Evolutionary conservation across 2,113 vertebrate genomes (phyloP).

Genomic region (Chelonoidis abingdonii): DNA sequence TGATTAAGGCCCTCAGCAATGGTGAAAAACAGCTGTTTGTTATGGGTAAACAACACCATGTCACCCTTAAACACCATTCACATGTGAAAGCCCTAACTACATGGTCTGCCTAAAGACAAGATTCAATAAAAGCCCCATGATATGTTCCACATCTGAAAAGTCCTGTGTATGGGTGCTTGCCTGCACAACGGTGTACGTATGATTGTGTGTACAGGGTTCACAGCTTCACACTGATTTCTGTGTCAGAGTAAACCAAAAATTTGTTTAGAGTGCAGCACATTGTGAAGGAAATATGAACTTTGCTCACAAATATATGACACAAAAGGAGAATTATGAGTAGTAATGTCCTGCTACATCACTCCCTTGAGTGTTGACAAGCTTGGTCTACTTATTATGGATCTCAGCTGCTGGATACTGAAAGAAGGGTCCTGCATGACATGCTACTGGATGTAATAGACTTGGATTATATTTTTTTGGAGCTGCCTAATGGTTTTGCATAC

Average conservation of each 20-base stretch:
- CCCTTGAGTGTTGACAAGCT: not conserved
- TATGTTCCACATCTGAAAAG: not conserved
- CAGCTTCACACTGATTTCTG: not conserved
- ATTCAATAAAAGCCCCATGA: not conserved
- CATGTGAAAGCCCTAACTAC: not conserved
- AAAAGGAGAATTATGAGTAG: not conserved
- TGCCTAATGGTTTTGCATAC: not conserved
- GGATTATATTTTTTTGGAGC: not conserved
- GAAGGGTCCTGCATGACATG: accelerated
- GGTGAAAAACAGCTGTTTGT: not conserved
- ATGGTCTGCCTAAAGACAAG: not conserved
- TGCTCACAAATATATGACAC: accelerated
- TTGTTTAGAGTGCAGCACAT: not conserved
- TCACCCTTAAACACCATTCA: not conserved
- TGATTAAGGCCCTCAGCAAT: not conserved
- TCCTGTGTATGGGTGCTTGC: not conserved
- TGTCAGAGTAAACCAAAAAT: not conserved
- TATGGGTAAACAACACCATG: not conserved
- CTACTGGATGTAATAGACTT: accelerated
- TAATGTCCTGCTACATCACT: not conserved
- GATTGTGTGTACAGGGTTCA: accelerated
- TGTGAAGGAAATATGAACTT: accelerated
- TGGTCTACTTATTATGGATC: not conserved
- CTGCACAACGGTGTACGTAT: not conserved
- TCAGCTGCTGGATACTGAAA: not conserved